Evolutionary conservation across 2,888 invertebrate genomes (phyloP).

Genomic region (Labia minor): DNA sequence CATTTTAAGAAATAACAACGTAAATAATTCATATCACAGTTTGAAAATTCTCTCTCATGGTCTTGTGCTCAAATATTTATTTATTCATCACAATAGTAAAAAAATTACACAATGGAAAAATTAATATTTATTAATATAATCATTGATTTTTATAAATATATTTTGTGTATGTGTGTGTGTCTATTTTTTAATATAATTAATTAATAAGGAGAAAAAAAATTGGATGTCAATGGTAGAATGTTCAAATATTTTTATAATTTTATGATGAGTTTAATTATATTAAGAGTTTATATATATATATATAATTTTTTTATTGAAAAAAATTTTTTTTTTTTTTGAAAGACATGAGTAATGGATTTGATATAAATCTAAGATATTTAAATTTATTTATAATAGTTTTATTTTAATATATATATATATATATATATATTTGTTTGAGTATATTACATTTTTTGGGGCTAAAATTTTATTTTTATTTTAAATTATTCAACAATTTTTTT

Average conservation of each 20-base stretch:
- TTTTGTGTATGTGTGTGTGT: too few relatives aligned
- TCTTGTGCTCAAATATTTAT: not conserved
- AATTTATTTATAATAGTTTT: not conserved
- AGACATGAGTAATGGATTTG: not conserved
- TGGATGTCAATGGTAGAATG: not conserved
- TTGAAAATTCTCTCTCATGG: not conserved
- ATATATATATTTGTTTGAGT: not conserved
- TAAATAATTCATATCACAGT: conserved; percentile 4
- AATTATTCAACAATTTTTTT: not conserved
- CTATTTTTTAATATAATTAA: too few relatives aligned
- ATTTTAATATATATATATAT: not conserved
- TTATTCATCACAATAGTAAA: not conserved
- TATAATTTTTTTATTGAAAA: not conserved
- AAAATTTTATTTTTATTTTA: not conserved
- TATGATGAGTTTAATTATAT: not conserved
- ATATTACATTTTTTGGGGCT: not conserved
- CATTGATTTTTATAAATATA: not conserved
- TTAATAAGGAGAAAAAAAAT: not conserved
- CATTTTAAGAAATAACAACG: conserved; percentile 7
- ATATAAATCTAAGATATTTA: too few relatives aligned
- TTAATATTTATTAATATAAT: not conserved
- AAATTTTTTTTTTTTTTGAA: not conserved
- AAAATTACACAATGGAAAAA: not conserved
- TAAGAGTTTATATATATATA: not conserved
- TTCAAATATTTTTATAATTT: not conserved